phyloP scores from a whole-genome alignment of 1,140 invertebrate species.

The Aphis craccivora region DNA sequence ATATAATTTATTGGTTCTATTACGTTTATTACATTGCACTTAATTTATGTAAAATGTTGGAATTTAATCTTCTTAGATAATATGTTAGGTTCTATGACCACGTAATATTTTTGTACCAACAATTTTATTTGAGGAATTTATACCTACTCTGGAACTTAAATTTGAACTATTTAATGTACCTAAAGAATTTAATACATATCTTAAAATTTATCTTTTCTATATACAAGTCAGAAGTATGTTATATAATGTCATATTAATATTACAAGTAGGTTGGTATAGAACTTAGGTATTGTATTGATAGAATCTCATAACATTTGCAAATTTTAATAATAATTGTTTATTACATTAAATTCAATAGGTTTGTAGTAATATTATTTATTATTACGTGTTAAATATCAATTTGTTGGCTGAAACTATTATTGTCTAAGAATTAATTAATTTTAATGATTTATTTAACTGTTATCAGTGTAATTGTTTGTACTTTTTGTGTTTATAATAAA shows the following conservation, averaged over 20 bases:
- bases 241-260: not conserved
- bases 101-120: not conserved
- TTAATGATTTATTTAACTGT: not conserved
- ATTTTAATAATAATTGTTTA: not conserved
- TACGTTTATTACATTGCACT: not conserved
- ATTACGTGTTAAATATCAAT: not conserved
- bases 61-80: not conserved
- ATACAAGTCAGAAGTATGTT: not conserved
- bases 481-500: slow-evolving; percentile 18
- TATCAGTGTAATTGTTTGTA: slow-evolving; percentile 41
- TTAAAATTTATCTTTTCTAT: not conserved
- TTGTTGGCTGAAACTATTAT: not conserved
- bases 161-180: not conserved
- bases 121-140: not conserved
- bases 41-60: not conserved
- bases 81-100: not conserved
- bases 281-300: not conserved
- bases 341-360: not conserved
- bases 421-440: not conserved
- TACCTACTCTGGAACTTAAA: not conserved
- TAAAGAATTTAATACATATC: not conserved
- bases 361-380: not conserved
- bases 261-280: not conserved
- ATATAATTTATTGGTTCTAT: not conserved
- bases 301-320: not conserved